These are phyloP conservation scores for Atractosteus spatula DNA, from an alignment of 2,113 vertebrate species.

Conservation along the genomic window DNA sequence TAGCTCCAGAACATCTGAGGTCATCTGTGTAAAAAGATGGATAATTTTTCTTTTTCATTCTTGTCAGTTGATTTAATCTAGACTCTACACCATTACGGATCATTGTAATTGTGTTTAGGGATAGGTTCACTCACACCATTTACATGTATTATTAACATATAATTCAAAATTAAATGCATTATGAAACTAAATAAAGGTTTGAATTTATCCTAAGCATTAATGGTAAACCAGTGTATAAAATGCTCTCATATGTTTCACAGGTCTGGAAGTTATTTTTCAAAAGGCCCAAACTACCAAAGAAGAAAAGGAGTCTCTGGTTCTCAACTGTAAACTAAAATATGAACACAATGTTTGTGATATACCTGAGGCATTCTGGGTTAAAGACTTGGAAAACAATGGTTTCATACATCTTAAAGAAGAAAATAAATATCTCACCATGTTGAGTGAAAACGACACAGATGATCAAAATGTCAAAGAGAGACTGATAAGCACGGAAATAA, in stretches of 20 bases:
- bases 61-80: too few relatives aligned
- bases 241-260: not conserved
- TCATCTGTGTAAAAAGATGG: too few relatives aligned
- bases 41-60: too few relatives aligned
- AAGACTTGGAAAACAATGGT: not conserved
- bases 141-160: too few relatives aligned
- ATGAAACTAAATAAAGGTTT: too few relatives aligned
- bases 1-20: too few relatives aligned
- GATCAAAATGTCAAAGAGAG: not conserved
- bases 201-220: too few relatives aligned
- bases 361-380: not conserved
- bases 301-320: not conserved
- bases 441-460: not conserved
- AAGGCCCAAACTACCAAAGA: not conserved
- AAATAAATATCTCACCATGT: not conserved
- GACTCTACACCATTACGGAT: too few relatives aligned
- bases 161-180: too few relatives aligned
- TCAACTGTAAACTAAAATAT: conserved; percentile 3
- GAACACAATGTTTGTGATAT: not conserved
- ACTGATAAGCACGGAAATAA: not conserved
- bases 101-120: too few relatives aligned
- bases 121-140: too few relatives aligned
- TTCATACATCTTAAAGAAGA: not conserved
- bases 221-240: not conserved
- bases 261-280: not conserved